phyloP scores from a whole-genome alignment of 2,797 vertebrate genomes.

The Oryzias dopingdopingensis region DNA sequence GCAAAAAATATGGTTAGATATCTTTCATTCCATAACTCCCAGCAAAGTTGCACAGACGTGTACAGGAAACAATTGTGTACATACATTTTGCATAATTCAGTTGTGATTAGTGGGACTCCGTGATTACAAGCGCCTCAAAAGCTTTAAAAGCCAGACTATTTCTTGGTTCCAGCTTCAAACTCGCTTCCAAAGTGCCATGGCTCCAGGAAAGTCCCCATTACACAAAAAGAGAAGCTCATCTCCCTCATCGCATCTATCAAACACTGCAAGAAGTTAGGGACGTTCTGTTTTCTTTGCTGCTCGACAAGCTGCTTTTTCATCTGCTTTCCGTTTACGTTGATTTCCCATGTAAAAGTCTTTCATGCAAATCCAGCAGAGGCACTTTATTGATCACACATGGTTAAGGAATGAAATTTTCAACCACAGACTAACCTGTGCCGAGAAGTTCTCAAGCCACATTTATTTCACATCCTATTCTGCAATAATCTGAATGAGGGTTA shows the following conservation, averaged over 20 bases:
- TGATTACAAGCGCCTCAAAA: slow-evolving; percentile 65
- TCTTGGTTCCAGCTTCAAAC: slow-evolving; percentile 74
- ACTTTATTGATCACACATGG: slow-evolving; percentile 60
- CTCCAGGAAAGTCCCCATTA: slow-evolving; percentile 62
- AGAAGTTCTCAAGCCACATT: slow-evolving; percentile 20
- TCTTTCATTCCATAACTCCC: slow-evolving; percentile 14
- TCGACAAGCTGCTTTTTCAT: slow-evolving; percentile 42
- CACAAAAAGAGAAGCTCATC: slow-evolving; percentile 48
- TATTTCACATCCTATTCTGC: slow-evolving; percentile 21
- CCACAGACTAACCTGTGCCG: slow-evolving; percentile 27
- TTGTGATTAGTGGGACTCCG: slow-evolving; percentile 60
- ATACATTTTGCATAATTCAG: slow-evolving; percentile 61
- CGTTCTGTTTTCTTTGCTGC: slow-evolving; percentile 32
- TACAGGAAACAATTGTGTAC: slow-evolving; percentile 36
- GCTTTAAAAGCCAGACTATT: slow-evolving; percentile 43
- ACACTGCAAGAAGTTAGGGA: slow-evolving; percentile 36
- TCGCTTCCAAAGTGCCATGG: slow-evolving; percentile 56
- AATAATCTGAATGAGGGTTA: slow-evolving; percentile 13
- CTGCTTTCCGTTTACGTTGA: slow-evolving; percentile 61
- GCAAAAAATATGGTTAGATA: slow-evolving; percentile 10
- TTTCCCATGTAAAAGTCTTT: slow-evolving; percentile 58
- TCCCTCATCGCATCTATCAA: slow-evolving; percentile 40
- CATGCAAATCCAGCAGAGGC: slow-evolving; percentile 52
- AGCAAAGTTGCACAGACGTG: slow-evolving; percentile 27
- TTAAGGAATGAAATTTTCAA: slow-evolving; percentile 41